Base-by-base conservation (phyloP, 2,113 vertebrate genomes). In the Mus pahari region DNA sequence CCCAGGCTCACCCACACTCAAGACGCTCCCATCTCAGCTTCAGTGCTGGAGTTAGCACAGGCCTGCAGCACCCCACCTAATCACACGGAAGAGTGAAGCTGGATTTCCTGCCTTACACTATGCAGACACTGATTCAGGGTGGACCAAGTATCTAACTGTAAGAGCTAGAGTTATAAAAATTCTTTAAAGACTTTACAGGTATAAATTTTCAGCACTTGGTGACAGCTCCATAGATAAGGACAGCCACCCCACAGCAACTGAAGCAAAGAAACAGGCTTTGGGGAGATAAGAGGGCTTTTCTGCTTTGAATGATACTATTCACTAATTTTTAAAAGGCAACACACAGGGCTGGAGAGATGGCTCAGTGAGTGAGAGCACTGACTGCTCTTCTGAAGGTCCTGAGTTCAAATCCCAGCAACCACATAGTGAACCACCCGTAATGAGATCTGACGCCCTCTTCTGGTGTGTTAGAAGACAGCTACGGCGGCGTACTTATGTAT, bases 51-150 rank as follows among this genome's bases (percentile, higher is more conserved):
- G 31, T 58, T 81, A 55, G 28, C 33, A 14, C 19, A 81, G 19
- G 50, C 4, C 50, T 7, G 2, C 19, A 24, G 50, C 50, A 24
- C 14, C 3, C 10, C 39, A 79, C 4, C 31, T 12, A 94, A n/a
- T 45, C 24, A 39, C 79, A 95, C 50, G 33, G 42, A 87, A 86
- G 79, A 86, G 86, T 58, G 48, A 92, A 91, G n/a, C 31, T 66
- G 60, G 60, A 7, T 48, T 14, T 45, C 14, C 50, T 95, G n/a
- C 48, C 55, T 88, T 58, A 84, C 20, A 48, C 36, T 42, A 58
- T 75, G 84, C 4, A 75, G 9, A 75, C 94, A 86, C 50, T 55
- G 78, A 45, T 48, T 31, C 74, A 53, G 31, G 48, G n/a, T 11
- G 50, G 19, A 55, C 77, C 19, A 79, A 22, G 16, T 36, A 79